Evolutionary conservation across 2,113 vertebrate species (phyloP).

Genomic region (Thomomys bottae): DNA sequence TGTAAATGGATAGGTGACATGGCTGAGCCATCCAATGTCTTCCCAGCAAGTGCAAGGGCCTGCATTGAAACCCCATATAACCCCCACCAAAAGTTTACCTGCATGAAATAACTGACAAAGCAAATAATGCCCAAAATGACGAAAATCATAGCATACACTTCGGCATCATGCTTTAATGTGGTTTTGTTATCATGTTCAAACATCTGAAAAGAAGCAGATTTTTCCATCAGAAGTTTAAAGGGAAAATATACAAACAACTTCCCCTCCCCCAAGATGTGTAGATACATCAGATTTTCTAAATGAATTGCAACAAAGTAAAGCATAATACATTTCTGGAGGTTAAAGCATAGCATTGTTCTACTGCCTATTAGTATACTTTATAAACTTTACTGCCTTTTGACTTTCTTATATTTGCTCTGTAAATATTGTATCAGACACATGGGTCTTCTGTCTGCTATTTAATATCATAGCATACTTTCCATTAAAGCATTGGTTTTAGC

Average conservation of each 20-base stretch:
- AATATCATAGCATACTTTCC: slow-evolving; percentile 6
- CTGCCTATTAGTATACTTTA: not conserved
- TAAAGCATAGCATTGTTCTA: not conserved
- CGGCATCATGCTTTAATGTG: slow-evolving; percentile 60
- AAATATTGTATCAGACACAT: slow-evolving; percentile 9
- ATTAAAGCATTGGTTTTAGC: slow-evolving; percentile 21
- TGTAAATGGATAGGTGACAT: too few species aligned
- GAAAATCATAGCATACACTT: slow-evolving; percentile 74
- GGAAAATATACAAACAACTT: not conserved
- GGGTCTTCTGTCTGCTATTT: not conserved
- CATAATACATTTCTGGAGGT: not conserved
- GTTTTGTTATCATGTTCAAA: slow-evolving; percentile 68
- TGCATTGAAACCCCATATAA: too few species aligned
- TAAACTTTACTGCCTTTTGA: slow-evolving; percentile 37
- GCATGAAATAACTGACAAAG: slow-evolving; percentile 75
- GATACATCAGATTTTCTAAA: not conserved
- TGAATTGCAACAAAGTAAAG: slow-evolving; percentile 39
- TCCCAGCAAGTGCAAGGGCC: too few species aligned
- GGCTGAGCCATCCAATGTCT: too few species aligned
- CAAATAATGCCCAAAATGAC: slow-evolving; percentile 57
- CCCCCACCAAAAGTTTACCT: slow-evolving; percentile 56
- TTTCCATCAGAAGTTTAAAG: slow-evolving; percentile 12
- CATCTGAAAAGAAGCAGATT: slow-evolving; percentile 62
- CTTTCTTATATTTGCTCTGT: slow-evolving; percentile 2
- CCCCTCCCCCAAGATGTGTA: not conserved